Base-by-base conservation (phyloP, 2,797 vertebrate species). In the Sternarchorhynchus goeldii region DNA sequence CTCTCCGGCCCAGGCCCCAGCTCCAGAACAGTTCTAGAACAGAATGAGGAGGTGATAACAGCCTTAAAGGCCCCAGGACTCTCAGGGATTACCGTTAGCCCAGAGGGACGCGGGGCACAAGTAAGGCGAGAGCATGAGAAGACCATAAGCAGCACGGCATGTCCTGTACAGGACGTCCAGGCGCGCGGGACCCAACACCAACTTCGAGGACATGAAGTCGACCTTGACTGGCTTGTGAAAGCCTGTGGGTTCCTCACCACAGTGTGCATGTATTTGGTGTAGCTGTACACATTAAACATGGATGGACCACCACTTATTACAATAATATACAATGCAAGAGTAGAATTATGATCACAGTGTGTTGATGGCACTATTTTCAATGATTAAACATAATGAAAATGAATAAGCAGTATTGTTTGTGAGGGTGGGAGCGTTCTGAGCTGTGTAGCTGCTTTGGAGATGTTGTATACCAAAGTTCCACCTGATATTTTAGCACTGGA, bases 21-120 rank as follows among this genome's bases (percentile, higher is more conserved):
- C 62, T 58, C 29, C 20, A 78, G 69, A 72, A 67, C 77, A 63
- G 14, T 56, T 58, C 29, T 18, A 78, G 69, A 72, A 67, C 77
- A 63, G 62, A 72, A 87, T 87, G 82, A 86, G 76, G n/a, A 81
- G 73, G 83, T 76, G 84, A 84, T 85, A 87, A 87, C 86, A 85
- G 80, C 75, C 65, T 31, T 76, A 66, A 73, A 79, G 41, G 45
- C n/a, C 72, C 14, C 41, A 36, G 7, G 45, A 53, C 17, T 73
- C 57, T 29, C 29, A 29, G 59, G 60, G 66, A 71, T 72, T 59
- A 75, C 71, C 67, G 55, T 45, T 73, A 66, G 8, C 2, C 17
- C 21, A 64, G 45, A 50, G 63, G 29, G 39, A 58, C 5, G 25
- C 17, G 32, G 50, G 32, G 18, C 21, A 50, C 32, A 32, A n/a